These are phyloP conservation scores for Etheostoma nigrum DNA, from an alignment of 2,797 vertebrate species.

Conservation along the genomic window DNA sequence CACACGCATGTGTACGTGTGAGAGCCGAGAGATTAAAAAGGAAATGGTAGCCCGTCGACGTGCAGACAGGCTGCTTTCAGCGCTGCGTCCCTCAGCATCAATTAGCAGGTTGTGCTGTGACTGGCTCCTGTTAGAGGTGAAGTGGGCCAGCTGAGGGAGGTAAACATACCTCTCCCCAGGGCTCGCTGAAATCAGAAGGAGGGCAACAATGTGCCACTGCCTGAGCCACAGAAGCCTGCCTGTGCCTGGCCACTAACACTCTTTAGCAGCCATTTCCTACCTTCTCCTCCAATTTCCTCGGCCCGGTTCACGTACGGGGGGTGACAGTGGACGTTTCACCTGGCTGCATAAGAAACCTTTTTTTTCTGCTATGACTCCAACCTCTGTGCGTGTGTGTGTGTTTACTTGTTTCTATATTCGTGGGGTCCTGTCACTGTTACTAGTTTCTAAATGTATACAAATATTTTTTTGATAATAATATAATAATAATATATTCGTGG, in stretches of 20 bases:
- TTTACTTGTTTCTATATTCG: not conserved
- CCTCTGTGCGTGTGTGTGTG: conserved; percentile 24
- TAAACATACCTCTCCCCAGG: conserved; percentile 79
- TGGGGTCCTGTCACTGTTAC: too few species aligned
- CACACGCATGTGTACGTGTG: conserved; percentile 20
- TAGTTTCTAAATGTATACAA: too few species aligned
- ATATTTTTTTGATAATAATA: too few species aligned
- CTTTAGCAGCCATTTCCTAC: conserved; percentile 86
- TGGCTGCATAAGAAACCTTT: conserved; percentile 67
- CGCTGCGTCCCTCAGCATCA: conserved; percentile 78
- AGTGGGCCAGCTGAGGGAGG: conserved; percentile 73
- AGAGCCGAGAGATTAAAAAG: conserved; percentile 65
- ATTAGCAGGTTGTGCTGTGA: conserved; percentile 83
- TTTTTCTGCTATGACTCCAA: conserved; percentile 46
- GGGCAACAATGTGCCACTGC: conserved; percentile 79
- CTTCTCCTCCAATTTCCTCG: conserved; percentile 87
- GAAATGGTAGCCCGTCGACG: conserved; percentile 72
- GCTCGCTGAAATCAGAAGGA: conserved; percentile 69
- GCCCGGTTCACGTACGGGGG: conserved; percentile 50
- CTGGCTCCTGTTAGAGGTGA: conserved; percentile 70
- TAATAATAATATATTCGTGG: too few species aligned
- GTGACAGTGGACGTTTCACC: conserved; percentile 74
- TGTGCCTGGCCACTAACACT: conserved; percentile 74
- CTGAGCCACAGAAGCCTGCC: conserved; percentile 76
- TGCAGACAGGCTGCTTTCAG: conserved; percentile 82